These are phyloP conservation scores for Drosophila virilis DNA, from an alignment of 1,140 invertebrate genomes.

Conservation along the genomic window DNA sequence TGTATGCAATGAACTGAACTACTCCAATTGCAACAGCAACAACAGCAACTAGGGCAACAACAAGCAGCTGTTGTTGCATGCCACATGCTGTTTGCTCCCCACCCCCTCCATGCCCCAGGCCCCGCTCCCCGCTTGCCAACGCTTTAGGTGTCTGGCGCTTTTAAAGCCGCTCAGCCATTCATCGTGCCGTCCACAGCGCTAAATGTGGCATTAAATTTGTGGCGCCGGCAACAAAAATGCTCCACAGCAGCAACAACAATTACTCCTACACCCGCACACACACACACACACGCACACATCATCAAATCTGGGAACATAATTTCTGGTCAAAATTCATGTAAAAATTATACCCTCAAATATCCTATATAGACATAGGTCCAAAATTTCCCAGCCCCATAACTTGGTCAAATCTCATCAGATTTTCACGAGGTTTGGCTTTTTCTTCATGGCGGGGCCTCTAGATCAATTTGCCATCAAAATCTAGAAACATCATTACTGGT, in stretches of 20 bases:
- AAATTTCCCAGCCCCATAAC: too few species aligned
- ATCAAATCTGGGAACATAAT: too few species aligned
- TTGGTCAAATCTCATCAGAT: too few species aligned
- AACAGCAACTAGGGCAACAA: constrained; percentile 2
- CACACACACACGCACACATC: constrained; percentile 10
- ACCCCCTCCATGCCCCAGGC: background rate
- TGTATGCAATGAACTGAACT: constrained; percentile 71
- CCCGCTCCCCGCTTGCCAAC: too few species aligned
- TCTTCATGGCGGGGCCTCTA: too few species aligned
- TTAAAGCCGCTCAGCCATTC: constrained; percentile 47
- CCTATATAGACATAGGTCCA: too few species aligned
- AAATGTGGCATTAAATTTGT: constrained; percentile 80
- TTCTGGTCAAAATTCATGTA: too few species aligned
- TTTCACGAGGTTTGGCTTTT: too few species aligned
- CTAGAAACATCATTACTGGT: too few species aligned
- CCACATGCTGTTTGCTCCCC: constrained; percentile 22
- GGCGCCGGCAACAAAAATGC: constrained; percentile 45
- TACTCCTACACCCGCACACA: background rate
- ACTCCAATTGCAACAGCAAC: constrained; percentile 35
- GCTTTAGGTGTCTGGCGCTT: constrained; percentile 36
- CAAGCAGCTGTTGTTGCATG: constrained; percentile 20
- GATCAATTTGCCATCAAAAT: too few species aligned
- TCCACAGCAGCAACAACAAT: constrained; percentile 7
- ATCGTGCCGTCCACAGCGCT: constrained; percentile 64
- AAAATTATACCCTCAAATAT: too few species aligned